Evolutionary conservation across 2,888 invertebrate species (phyloP), one percentile per base, ranked within the genome.

Genomic region (Belgica antarctica): DNA sequence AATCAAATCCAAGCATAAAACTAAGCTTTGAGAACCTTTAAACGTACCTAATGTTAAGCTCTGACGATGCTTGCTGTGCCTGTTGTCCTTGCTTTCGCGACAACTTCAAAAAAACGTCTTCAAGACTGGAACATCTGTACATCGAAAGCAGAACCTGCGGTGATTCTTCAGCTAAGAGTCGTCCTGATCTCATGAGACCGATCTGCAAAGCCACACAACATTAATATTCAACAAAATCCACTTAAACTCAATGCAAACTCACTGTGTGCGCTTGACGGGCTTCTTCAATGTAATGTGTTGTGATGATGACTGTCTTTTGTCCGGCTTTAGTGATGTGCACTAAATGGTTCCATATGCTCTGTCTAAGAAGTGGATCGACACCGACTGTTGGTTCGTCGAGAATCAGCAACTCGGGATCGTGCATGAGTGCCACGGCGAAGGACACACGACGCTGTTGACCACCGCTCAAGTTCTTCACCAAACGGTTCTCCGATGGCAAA

Each of bases 241-340:
- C 4, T 10, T 41, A 15, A n/a, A 28, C 25, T 31, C 15, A n/a
- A n/a, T 57, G 10, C n/a, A n/a, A 17, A 82, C 86, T 86, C 80
- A 94, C 93, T 77, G 89, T 86, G 77, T 93, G 91, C 72, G 94
- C 94, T 81, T 93, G 93, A 74, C 92, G 82, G 19, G 96, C 95
- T 81, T 96, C 96, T 79, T 96, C 96, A 72, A 96, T 95, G 77
- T 96, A 96, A 86, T 96, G 92, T 77, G 96, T 92, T 73, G 92
- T 92, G 72, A 92, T 90, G 74, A 92, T 94, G 74, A 96, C 95
- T 19, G 96, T 96, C 80, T 93, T 95, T 79, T 91, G 89, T 41
- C 92, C 90, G 72, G 90, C 89, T 81, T 90, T 89, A 74, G 94
- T 92, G 77, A 96, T 91, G 77, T 92, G 88, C 71, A 94, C 90